Base-by-base conservation (phyloP, 2,797 vertebrate genomes). In the Paedocypris micromegethes region DNA sequence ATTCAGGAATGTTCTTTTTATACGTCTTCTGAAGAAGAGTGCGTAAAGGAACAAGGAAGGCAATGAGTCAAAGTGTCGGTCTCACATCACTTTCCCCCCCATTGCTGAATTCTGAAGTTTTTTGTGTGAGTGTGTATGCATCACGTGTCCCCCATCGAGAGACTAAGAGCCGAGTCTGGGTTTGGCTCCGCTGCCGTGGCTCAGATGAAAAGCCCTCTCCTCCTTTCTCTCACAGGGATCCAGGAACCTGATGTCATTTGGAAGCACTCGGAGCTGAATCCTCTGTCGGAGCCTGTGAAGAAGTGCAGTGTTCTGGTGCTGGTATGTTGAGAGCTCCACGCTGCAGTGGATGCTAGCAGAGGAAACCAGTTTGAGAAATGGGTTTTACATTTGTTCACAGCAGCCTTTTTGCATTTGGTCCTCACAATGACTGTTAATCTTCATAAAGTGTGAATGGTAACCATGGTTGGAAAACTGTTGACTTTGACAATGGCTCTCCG, bases 391-490 rank as follows among this genome's bases (percentile, higher is more conserved):
- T 61, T 55, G 62, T 70, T 50, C 75, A 83, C 84, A 83, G 79
- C 79, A 58, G 45, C 57, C 67, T 70, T 37, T 47, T 61, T 66
- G 58, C 50, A 72, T 69, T 74, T 79, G 81, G 55, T 51, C 9
- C 43, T 6, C 79, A 81, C 83, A 86, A 84, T 83, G 81, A 85
- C 83, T 82, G 81, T 87, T 86, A 82, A 85, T 85, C 84, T 84
- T 85, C 47, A 77, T 74, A 79, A 83, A 80, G 77, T 81, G 79
- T 84, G 66, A 86, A 83, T 78, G 77, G 77, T 81, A 74, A 78
- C 71, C 71, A 73, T 53, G 73, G 69, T 67, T 74, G 9, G 68
- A 65, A 60, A 78, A 74, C 73, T 78, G 78, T 70, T 76, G 70
- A 64, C 57, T 41, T 39, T 58, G 44, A 86, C 80, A 76, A 76